Percentiles rank a stretch among this genome's conserved stretches.
phyloP scores from a whole-genome alignment of 1,140 invertebrate genomes.

The Rhyacophila brunnea region DNA sequence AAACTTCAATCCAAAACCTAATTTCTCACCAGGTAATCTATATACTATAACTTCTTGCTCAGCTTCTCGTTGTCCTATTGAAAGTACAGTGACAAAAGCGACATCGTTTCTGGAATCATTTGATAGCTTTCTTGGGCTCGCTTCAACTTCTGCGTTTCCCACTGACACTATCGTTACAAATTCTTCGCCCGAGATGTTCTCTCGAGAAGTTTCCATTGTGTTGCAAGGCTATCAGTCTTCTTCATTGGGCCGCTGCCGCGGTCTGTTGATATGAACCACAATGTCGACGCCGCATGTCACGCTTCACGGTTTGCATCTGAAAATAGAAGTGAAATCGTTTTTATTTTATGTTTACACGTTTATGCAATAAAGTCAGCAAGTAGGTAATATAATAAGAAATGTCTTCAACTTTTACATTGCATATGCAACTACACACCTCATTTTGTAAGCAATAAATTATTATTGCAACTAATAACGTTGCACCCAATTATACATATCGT shows the following conservation, averaged over 20 bases:
- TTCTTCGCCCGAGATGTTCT: constrained; percentile 39
- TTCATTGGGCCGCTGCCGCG: constrained; percentile 2
- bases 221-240: not conserved
- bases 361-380: not conserved
- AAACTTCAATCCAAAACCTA: constrained; percentile 90
- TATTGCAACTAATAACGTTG: not conserved
- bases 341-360: not conserved
- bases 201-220: too few species aligned
- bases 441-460: too few species aligned
- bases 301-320: constrained; percentile 20
- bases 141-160: constrained; percentile 39
- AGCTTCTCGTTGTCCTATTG: constrained; percentile 44
- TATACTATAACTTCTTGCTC: constrained; percentile 76
- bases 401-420: not conserved
- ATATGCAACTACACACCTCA: not conserved
- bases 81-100: constrained; percentile 52
- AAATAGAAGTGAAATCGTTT: constrained; percentile 6
- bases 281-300: not conserved
- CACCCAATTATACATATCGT: not conserved
- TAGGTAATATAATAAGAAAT: not conserved
- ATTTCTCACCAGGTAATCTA: constrained; percentile 80
- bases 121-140: not conserved
- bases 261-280: not conserved
- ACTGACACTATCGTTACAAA: constrained; percentile 55
- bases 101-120: constrained; percentile 40